phyloP scores from a whole-genome alignment of 2,797 vertebrate species.

The Lateolabrax maculatus region DNA sequence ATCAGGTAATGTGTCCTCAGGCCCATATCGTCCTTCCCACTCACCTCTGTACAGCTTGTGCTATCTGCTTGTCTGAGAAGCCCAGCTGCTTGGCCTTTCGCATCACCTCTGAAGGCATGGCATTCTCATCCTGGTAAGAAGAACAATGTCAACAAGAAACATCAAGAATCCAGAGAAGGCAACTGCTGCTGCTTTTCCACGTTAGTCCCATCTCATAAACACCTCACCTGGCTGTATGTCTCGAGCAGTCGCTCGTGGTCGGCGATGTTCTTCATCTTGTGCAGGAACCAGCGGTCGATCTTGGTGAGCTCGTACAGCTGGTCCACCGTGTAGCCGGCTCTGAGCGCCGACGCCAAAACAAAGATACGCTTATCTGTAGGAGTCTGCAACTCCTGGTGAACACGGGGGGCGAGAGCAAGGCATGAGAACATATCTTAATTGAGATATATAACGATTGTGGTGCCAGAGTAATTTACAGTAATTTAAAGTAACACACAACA shows the following conservation, averaged over 20 bases:
- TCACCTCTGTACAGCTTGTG: constrained; percentile 93
- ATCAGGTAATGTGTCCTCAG: not conserved
- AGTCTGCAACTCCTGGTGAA: constrained; percentile 93
- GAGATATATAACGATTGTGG: not conserved
- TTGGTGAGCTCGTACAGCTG: constrained; percentile 95
- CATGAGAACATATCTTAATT: rapidly evolving
- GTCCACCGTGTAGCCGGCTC: constrained; percentile 91
- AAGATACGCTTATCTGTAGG: constrained; percentile 98
- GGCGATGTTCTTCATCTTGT: constrained; percentile 97
- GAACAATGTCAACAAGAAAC: not conserved
- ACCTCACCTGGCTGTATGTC: constrained; percentile 82
- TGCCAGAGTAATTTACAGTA: too few species aligned
- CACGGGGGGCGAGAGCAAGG: not conserved
- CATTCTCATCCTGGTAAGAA: constrained; percentile 80
- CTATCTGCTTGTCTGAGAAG: constrained; percentile 98
- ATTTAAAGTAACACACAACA: rapidly evolving
- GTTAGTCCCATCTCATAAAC: rapidly evolving
- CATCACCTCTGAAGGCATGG: constrained; percentile 88
- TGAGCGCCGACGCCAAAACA: constrained; percentile 92
- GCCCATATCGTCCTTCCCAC: not conserved
- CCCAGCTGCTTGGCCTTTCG: constrained; percentile 94
- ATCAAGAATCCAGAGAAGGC: not conserved
- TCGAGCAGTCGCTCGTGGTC: constrained; percentile 90
- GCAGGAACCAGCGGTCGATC: constrained; percentile 97
- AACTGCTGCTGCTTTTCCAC: rapidly evolving